phyloP scores from a whole-genome alignment of 2,888 invertebrate species.

The Hypercompe scribonia region DNA sequence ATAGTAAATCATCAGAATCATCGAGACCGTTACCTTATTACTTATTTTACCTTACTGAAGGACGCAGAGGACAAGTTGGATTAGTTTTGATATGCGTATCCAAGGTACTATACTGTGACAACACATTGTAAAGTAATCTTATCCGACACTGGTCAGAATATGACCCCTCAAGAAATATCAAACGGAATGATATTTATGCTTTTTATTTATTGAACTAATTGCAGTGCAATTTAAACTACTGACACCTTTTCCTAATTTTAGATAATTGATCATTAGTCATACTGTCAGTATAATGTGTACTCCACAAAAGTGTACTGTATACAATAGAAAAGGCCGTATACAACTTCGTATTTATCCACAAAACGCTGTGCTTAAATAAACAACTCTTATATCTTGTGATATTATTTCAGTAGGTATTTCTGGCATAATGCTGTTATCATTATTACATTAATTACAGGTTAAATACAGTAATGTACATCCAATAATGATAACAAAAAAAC shows the following conservation, averaged over 20 bases:
- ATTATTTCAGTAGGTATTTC: background rate
- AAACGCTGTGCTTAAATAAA: background rate
- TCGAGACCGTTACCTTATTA: background rate
- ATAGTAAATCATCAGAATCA: background rate
- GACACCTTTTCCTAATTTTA: background rate
- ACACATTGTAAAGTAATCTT: background rate
- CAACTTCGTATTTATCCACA: background rate
- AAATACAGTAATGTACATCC: background rate
- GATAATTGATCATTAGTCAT: background rate
- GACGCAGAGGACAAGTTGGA: background rate
- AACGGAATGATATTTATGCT: background rate
- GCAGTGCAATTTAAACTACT: background rate
- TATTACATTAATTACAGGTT: background rate
- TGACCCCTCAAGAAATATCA: background rate
- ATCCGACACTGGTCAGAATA: background rate
- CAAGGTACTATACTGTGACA: background rate
- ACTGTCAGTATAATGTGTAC: background rate
- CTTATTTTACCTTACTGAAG: background rate
- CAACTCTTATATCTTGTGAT: background rate
- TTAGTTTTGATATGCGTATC: background rate
- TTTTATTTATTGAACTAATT: background rate
- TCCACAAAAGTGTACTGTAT: background rate
- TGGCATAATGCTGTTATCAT: background rate
- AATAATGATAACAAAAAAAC: background rate
- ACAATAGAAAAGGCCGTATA: background rate